Conservation (phyloP, 1,140 invertebrate genomes). For the Pseudomyrmex cubaensis region DNA sequence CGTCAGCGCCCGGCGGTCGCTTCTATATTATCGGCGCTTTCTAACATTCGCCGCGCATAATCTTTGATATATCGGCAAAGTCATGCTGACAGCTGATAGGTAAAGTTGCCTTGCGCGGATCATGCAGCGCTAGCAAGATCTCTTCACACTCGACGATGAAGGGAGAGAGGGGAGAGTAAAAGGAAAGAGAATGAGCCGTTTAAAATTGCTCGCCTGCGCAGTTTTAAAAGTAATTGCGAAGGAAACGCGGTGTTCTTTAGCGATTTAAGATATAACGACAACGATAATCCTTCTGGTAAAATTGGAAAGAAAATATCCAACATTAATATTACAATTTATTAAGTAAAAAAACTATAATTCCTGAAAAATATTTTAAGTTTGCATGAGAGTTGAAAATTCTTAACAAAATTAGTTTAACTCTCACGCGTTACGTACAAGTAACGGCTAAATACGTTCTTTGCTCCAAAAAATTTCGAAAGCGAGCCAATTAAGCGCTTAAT, state of each 20-base stretch:
- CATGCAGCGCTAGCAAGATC: background rate
- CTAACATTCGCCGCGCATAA: slow-evolving; percentile 45
- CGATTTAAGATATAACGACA: slow-evolving; percentile 16
- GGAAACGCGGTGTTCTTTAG: background rate
- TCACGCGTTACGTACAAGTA: slow-evolving; percentile 9
- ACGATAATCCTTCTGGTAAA: background rate
- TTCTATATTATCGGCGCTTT: slow-evolving; percentile 42
- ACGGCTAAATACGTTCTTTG: slow-evolving; percentile 19
- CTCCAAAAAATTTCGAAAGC: slow-evolving; percentile 25
- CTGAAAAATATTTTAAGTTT: background rate
- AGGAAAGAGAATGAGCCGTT: background rate
- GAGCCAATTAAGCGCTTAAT: slow-evolving; percentile 49
- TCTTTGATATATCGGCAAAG: slow-evolving; percentile 48
- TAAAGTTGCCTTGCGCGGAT: slow-evolving; percentile 24
- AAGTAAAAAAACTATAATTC: background rate
- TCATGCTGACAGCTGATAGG: slow-evolving; percentile 39
- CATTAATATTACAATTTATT: background rate
- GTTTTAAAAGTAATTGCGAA: background rate
- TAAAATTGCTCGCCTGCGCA: background rate
- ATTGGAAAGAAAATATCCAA: slow-evolving; percentile 7
- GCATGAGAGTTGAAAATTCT: background rate
- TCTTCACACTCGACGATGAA: slow-evolving; percentile 6
- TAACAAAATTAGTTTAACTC: background rate
- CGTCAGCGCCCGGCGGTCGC: slow-evolving; percentile 28
- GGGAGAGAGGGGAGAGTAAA: background rate